These are phyloP conservation scores for Psix sp. DNA, from an alignment of 1,140 invertebrate genomes.

Conservation along the genomic window DNA sequence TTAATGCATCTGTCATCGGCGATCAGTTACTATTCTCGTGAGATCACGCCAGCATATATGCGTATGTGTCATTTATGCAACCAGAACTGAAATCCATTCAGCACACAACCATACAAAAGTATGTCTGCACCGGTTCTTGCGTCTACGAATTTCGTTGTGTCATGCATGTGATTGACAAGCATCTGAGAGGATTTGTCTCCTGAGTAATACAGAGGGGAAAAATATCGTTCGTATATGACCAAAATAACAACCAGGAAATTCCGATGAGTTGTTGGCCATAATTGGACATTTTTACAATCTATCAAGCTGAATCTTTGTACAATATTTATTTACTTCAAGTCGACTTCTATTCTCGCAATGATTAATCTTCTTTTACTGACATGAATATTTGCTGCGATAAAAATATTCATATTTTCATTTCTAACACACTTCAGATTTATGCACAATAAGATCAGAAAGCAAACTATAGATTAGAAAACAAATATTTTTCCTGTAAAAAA, in stretches of 20 bases:
- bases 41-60: slow-evolving; percentile 39
- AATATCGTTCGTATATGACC: slow-evolving; percentile 23
- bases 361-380: neutral
- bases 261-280: slow-evolving; percentile 47
- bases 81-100: slow-evolving; percentile 39
- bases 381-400: neutral
- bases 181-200: slow-evolving; percentile 50
- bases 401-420: neutral
- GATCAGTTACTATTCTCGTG: slow-evolving; percentile 62
- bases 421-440: too few relatives aligned
- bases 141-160: slow-evolving; percentile 49
- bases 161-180: slow-evolving; percentile 56
- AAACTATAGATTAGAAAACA: too few relatives aligned
- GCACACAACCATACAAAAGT: slow-evolving; percentile 28
- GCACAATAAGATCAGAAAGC: too few relatives aligned
- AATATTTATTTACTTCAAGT: slow-evolving; percentile 1
- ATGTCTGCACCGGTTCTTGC: slow-evolving; percentile 30
- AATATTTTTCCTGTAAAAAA: too few relatives aligned
- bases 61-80: slow-evolving; percentile 49
- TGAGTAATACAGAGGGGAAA: slow-evolving; percentile 5
- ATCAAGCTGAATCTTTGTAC: slow-evolving; percentile 5
- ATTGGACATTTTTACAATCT: slow-evolving; percentile 48
- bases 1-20: slow-evolving; percentile 64
- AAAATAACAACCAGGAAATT: slow-evolving; percentile 42
- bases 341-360: slow-evolving; percentile 2